These are phyloP conservation scores for Phycodurus eques DNA, from an alignment of 2,113 vertebrate species.

Conservation along the genomic window DNA sequence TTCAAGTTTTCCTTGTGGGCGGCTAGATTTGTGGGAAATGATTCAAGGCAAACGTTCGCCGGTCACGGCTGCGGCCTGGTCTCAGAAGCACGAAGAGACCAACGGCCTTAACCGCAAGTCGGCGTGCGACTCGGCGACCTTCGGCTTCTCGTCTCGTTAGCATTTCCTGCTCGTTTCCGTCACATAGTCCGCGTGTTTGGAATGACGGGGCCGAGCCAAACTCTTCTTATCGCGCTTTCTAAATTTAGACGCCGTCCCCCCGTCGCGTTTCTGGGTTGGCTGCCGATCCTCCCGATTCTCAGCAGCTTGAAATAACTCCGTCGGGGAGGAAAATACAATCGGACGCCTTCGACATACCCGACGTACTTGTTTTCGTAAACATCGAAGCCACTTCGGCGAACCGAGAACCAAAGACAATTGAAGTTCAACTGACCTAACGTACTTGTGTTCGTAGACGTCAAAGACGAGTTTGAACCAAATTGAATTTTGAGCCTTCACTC, in stretches of 20 bases:
- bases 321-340: neutral
- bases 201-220: slow-evolving; percentile 26
- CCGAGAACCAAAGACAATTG: no score
- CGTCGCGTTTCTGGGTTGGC: neutral
- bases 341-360: neutral
- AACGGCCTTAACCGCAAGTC: slow-evolving; percentile 1
- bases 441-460: no score
- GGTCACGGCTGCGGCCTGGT: neutral
- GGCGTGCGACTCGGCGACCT: slow-evolving; percentile 25
- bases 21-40: no score
- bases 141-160: slow-evolving; percentile 39
- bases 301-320: neutral
- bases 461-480: no score
- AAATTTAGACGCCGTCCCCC: slow-evolving; percentile 48
- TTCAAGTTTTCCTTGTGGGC: no score
- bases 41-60: no score
- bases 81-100: no score
- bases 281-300: neutral
- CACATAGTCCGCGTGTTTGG: slow-evolving; percentile 46
- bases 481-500: no score
- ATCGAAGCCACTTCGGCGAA: no score
- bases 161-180: slow-evolving; percentile 42
- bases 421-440: no score
- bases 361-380: no score
- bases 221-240: slow-evolving; percentile 45